Base-by-base conservation (phyloP, 2,888 invertebrate genomes). In the Hoplodrina ambigua region DNA sequence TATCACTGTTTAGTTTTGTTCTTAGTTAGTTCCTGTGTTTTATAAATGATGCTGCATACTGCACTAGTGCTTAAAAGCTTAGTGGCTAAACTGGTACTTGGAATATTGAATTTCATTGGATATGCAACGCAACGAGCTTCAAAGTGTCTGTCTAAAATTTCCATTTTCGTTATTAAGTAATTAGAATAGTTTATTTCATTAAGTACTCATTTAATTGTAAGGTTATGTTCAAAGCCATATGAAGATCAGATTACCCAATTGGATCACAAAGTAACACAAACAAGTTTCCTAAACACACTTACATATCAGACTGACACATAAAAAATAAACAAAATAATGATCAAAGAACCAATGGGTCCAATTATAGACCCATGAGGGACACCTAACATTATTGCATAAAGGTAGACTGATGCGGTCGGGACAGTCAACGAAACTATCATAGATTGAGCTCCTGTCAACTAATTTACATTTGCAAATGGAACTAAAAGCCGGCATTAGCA, bases 391-490 rank as follows among this genome's bases (percentile, higher is more conserved):
- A 84, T 76, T 57, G 41, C 37, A 60, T 72, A 63, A 76, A 75
- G 60, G 70, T 72, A 69, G 63, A 72, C 67, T 75, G 71, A 75
- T 64, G 73, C 62, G 73, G 72, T 68, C 66, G 53, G 59, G 74
- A 72, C 70, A 74, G 57, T 69, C 54, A 70, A 72, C 84, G 84
- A 89, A 91, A 92, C 91, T 90, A 90, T 90, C 84, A 78, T 82
- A 82, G 80, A 86, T 85, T 83, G 88, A 85, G 83, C 85, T 84
- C 83, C 85, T 84, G 86, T 87, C 85, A 87, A 85, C 90, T 90
- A 88, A 92, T 93, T 92, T 92, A 89, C 93, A 93, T 93, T 92
- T 85, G 90, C 91, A 91, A 93, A 92, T 92, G 90, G 90, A 89
- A 89, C 92, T 91, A 89, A 93, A 93, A 93, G 93, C 93, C 84